Base-by-base conservation (phyloP, 2,888 invertebrate genomes). In the Euzophera pinguis region DNA sequence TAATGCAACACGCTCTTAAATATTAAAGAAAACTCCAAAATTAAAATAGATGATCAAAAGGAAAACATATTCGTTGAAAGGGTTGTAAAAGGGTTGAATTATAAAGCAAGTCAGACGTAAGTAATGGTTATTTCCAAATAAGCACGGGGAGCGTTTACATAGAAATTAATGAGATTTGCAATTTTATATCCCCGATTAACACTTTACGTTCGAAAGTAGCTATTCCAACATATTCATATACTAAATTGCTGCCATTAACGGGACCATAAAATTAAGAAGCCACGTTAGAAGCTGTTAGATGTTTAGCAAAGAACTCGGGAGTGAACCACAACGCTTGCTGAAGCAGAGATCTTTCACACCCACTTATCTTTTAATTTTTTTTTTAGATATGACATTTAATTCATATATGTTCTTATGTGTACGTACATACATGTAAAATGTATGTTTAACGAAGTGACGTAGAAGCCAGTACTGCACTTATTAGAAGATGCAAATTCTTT, bases 251-350 rank as follows among this genome's bases (percentile, higher is more conserved):
- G 63, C 58, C 62, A 66, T 65, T 69, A 60, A 65, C 64, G 64
- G 58, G 61, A 64, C 65, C 68, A 75, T 78, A 74, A 79, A 76
- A 76, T 75, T 74, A 74, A 72, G 72, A 72, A 71, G 64, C 62
- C 35, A 60, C 56, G 53, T 50, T 50, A 62, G 53, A 63, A 60
- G 61, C 66, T 62, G 65, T 64, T 62, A 63, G 63, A 69, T 67
- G 67, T 71, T 62, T 53, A 56, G 59, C 48, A 22, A 49, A 38
- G 48, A 38, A 22, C 48, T 49, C 13, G 67, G 63, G 63, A 70
- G 68, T 65, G 67, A 71, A 72, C 73, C 69, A 73, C 71, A 75
- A 63, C 62, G 59, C 60, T n/a, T 13, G 63, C 63, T 52, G 58
- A 57, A 60, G 53, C 27, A 9, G 13, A n/a, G n/a, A 27, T 42